These are phyloP conservation scores for Aphyosemion australe DNA, from an alignment of 2,113 vertebrate genomes.

Conservation along the genomic window DNA sequence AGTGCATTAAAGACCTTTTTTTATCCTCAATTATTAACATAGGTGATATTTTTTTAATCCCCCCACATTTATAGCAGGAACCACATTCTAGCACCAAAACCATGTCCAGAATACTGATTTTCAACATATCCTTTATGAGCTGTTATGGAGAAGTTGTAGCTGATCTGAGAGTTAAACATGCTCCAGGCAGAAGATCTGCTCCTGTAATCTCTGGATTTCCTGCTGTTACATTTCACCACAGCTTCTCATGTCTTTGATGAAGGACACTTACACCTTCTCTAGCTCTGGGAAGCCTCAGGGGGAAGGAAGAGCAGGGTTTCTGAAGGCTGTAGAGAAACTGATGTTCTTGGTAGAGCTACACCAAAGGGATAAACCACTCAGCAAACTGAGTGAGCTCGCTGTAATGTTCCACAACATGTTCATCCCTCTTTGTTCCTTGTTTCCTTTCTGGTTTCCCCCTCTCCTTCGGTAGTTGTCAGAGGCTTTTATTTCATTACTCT, in stretches of 20 bases:
- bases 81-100: too few relatives aligned
- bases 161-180: constrained; percentile 8
- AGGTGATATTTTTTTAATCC: too few relatives aligned
- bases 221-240: background rate
- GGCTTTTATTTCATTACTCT: constrained; percentile 6
- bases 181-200: background rate
- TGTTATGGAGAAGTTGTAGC: background rate
- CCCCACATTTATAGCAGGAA: too few relatives aligned
- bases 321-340: background rate
- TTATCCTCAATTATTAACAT: too few relatives aligned
- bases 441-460: background rate
- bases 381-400: background rate
- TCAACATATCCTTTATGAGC: background rate
- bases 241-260: constrained; percentile 24
- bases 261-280: background rate
- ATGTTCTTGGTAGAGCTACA: background rate
- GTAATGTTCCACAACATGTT: background rate
- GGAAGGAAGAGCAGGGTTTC: constrained; percentile 10
- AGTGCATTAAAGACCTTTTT: too few relatives aligned
- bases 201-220: constrained; percentile 10
- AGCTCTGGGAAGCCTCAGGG: background rate
- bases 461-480: background rate
- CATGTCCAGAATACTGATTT: background rate
- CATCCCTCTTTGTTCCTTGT: constrained; percentile 16
- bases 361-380: constrained; percentile 15